Evolutionary conservation across 2,888 invertebrate genomes (phyloP), one percentile per base, ranked within the genome.

Genomic region (Drosophila diplacantha): DNA sequence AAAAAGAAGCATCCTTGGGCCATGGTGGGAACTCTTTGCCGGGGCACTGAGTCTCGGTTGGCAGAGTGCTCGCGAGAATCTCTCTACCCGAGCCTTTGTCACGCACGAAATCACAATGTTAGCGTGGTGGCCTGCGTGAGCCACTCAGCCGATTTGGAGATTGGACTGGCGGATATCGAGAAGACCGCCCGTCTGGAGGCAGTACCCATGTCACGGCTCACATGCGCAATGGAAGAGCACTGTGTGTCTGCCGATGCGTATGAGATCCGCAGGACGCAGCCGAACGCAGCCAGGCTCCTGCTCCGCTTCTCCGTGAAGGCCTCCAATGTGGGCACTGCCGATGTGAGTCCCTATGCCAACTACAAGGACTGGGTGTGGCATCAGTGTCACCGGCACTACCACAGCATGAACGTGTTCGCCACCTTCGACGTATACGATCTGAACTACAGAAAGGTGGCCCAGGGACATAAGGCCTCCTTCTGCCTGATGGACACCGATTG

Each of bases 201-300:
- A 0, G 74, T 84, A 46, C 85, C 86, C 16, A 81, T 86, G 75
- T 71, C 79, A 0, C 26, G 51, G 2, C 66, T 86, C 5, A 78
- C 73, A 14, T 86, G 86, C 26, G 86, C 86, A 59, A 86, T 86
- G 86, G 86, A 86, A 52, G 86, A 86, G 69, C 78, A 85, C 20
- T 86, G 86, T 16, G 22, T 86, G 8, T 80, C 85, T 0, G 54
- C 59, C 3, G 86, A 86, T 66, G 86, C 86, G 3, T 86, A 86
- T 63, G 70, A 61, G 9, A 80, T 85, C 50, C 75, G 84, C 3
- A 53, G 47, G 1, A 79, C 77, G 3, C 71, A 81, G 43, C 86
- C 86, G 5, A 12, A 57, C 0, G 83, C 81, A 0, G 49, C 69
- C 20, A 80, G 86, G 5, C 76, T 78, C 12, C 49, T 86, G 8